Conservation (phyloP, 2,797 vertebrate genomes). For the Yasuhikotakia modesta region DNA sequence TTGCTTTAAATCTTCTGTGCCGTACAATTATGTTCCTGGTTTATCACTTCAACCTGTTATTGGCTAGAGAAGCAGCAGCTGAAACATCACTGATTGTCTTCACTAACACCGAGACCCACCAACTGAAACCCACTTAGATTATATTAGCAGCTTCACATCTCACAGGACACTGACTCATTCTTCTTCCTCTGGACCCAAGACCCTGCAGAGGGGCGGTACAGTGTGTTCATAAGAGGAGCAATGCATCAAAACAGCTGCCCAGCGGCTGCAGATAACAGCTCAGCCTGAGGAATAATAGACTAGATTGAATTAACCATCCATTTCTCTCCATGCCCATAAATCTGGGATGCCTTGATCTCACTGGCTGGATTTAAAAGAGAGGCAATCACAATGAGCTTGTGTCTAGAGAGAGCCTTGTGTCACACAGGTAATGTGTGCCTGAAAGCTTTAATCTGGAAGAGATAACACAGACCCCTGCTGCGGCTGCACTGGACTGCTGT, state of each 20-base stretch:
- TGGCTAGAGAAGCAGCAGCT: too few relatives aligned
- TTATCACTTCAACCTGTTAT: background rate
- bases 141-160: constrained; percentile 39
- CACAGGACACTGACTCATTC: constrained; percentile 47
- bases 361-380: constrained; percentile 66
- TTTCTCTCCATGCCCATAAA: constrained; percentile 69
- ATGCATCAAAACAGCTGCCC: constrained; percentile 76
- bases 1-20: too few relatives aligned
- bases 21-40: too few relatives aligned
- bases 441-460: constrained; percentile 55
- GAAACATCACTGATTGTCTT: too few relatives aligned
- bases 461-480: constrained; percentile 43
- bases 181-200: constrained; percentile 54
- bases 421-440: constrained; percentile 51
- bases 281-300: constrained; percentile 74
- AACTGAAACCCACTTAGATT: background rate
- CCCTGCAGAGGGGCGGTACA: constrained; percentile 52
- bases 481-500: constrained; percentile 21
- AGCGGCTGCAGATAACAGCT: constrained; percentile 70
- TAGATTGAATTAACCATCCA: constrained; percentile 76
- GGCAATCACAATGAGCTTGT: constrained; percentile 42
- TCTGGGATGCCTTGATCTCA: constrained; percentile 72
- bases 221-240: constrained; percentile 64
- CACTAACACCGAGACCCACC: background rate
- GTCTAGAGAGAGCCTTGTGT: constrained; percentile 46